A percentile compares a stretch with the other conserved stretches of the same genome.
Evolutionary conservation across 2,113 vertebrate genomes (phyloP).

Genomic region (Podocnemis expansa): DNA sequence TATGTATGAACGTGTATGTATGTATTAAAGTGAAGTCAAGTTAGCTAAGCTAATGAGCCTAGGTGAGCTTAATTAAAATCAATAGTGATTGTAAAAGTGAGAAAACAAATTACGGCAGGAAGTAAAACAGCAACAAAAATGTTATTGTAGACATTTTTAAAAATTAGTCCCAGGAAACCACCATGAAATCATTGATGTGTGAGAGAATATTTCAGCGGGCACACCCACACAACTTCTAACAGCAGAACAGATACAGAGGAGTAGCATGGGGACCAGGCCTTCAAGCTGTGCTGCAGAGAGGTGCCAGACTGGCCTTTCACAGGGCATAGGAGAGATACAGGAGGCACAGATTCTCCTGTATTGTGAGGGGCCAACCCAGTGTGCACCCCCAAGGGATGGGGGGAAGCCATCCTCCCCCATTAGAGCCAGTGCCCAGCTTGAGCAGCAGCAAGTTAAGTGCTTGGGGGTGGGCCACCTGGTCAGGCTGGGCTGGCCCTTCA

Average conservation of each 20-base stretch:
- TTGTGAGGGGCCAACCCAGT: no score
- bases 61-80: conserved; percentile 67
- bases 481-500: no score
- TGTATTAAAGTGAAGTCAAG: conserved; percentile 33
- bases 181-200: background rate
- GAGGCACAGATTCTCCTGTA: no score
- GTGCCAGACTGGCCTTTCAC: no score
- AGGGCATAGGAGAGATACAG: no score
- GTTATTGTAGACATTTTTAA: background rate
- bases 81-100: conserved; percentile 57
- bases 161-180: background rate
- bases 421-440: no score
- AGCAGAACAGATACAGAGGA: background rate
- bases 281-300: no score
- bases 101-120: conserved; percentile 48
- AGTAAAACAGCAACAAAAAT: conserved; percentile 45
- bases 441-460: no score
- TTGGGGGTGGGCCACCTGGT: no score
- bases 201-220: background rate
- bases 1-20: background rate
- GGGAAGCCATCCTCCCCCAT: no score
- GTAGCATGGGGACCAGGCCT: no score
- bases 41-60: conserved; percentile 56
- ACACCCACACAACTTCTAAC: background rate
- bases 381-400: no score